These are phyloP conservation scores for Eristalinus sepulchralis DNA, from an alignment of 2,888 invertebrate species.

Conservation along the genomic window DNA sequence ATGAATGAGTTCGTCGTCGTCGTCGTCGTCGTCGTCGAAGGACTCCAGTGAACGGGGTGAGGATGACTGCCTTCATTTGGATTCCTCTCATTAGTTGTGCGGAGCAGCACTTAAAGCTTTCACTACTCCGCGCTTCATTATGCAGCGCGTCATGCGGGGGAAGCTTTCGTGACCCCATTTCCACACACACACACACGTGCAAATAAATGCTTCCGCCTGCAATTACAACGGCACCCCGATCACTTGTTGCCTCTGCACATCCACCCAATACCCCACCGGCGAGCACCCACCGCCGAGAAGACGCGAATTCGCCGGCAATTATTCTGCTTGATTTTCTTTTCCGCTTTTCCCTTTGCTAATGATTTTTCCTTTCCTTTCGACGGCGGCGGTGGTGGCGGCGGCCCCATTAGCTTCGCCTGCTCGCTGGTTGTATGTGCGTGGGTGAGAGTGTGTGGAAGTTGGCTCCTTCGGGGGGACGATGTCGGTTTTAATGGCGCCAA, in stretches of 20 bases:
- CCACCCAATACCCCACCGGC: not conserved
- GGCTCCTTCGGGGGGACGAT: conserved; percentile 17
- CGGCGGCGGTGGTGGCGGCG: not conserved
- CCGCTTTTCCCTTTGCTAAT: conserved; percentile 62
- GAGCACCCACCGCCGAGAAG: not conserved
- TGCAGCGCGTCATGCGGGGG: conserved; percentile 7
- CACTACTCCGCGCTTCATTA: conserved; percentile 19
- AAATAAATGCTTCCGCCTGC: conserved; percentile 17
- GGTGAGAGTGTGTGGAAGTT: not conserved
- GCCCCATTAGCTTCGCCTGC: not conserved
- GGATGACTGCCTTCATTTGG: conserved; percentile 47
- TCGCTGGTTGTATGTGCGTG: not conserved
- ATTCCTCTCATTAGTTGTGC: conserved; percentile 67
- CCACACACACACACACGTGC: not conserved
- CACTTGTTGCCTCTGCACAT: conserved; percentile 55
- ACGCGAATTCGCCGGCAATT: conserved; percentile 50
- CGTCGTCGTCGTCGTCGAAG: not conserved
- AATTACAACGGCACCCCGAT: conserved; percentile 33
- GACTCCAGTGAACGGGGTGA: conserved; percentile 5
- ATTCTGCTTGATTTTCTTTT: conserved; percentile 54
- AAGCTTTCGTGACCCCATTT: conserved; percentile 47
- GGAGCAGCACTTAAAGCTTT: conserved; percentile 43
- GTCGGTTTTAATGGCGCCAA: conserved; percentile 60
- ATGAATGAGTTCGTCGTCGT: conserved; percentile 30
- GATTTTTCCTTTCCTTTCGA: conserved; percentile 47